Conservation (phyloP, 1,140 invertebrate species). For the Macrobrachium rosenbergii region DNA sequence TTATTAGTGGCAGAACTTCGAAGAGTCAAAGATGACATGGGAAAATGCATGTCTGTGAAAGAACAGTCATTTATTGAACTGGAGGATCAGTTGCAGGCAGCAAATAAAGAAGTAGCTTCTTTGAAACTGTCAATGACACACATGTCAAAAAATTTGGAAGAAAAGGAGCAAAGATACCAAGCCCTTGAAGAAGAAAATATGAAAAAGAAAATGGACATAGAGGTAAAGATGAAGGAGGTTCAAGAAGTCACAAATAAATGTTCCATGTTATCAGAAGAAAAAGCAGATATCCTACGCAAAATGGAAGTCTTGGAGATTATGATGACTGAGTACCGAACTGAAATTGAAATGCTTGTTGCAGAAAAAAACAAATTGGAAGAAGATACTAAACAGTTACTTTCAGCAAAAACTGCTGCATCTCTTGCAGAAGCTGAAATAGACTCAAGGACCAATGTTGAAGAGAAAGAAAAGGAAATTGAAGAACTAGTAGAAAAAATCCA, state of each 20-base stretch:
- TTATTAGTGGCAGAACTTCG: conserved; percentile 58
- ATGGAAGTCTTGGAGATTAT: conserved; percentile 62
- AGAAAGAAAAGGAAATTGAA: conserved; percentile 55
- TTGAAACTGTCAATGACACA: conserved; percentile 48
- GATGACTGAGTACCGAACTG: conserved; percentile 57
- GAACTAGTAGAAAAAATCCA: conserved; percentile 75
- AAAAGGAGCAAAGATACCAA: conserved; percentile 60
- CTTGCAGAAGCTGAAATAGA: conserved; percentile 57
- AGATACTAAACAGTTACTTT: conserved; percentile 34
- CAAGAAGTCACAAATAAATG: conserved; percentile 50
- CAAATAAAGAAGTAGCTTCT: conserved; percentile 55
- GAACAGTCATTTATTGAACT: conserved; percentile 63
- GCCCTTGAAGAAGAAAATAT: conserved; percentile 50
- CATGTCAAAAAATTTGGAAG: conserved; percentile 59
- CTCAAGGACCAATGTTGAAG: conserved; percentile 53
- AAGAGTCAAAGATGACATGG: conserved; percentile 65
- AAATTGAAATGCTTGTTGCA: conserved; percentile 43
- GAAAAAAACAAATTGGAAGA: conserved; percentile 56
- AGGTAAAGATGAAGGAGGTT: conserved; percentile 42
- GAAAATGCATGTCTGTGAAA: conserved; percentile 62
- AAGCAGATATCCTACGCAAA: conserved; percentile 59
- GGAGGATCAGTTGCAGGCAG: conserved; percentile 54
- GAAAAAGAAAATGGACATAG: conserved; percentile 57
- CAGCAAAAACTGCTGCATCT: conserved; percentile 21
- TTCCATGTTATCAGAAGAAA: conserved; percentile 55